phyloP scores from a whole-genome alignment of 2,888 invertebrate species.

The Flabesymbios commensalis region DNA sequence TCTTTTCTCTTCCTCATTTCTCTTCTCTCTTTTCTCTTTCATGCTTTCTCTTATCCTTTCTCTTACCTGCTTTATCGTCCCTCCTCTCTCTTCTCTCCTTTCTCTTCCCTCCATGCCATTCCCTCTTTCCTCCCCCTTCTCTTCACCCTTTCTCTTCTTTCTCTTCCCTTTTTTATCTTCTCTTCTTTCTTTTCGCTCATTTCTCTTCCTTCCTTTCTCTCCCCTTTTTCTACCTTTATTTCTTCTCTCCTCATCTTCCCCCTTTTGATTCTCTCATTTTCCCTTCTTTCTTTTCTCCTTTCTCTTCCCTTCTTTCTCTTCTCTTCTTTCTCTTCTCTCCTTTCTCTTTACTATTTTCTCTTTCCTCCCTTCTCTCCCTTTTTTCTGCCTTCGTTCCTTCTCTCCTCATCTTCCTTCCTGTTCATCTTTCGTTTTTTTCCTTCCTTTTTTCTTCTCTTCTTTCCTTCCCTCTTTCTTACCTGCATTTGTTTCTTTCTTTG shows the following conservation, averaged over 20 bases:
- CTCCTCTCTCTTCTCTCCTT: conserved; percentile 3
- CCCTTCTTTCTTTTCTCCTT: not conserved
- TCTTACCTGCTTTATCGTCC: conserved; percentile 5
- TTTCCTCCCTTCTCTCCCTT: not conserved
- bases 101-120: conserved; percentile 1
- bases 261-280: not conserved
- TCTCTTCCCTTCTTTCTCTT: conserved; percentile 4
- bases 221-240: not conserved
- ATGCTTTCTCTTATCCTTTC: not conserved
- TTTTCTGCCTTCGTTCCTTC: not conserved
- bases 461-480: not conserved
- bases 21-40: not conserved
- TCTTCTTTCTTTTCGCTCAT: conserved; percentile 3
- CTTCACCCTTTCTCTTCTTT: conserved; percentile 6
- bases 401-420: not conserved
- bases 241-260: conserved; percentile 8
- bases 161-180: conserved; percentile 1
- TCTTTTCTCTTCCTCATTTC: too few species aligned
- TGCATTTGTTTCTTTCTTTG: not conserved
- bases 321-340: conserved; percentile 7
- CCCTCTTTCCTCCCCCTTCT: not conserved
- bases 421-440: conserved; percentile 1
- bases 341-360: conserved; percentile 11
- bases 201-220: not conserved
- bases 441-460: not conserved